A percentile compares a stretch with the other conserved stretches of the same genome.
These are phyloP conservation scores for western clawed frog (Xenopus tropicalis) DNA, from an alignment of 2,113 vertebrate genomes.

Conservation along the genomic window UCB_Xtro_10.0 CM004448.2:48480501-48481000, in stretches of 20 bases:
- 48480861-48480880: too few species aligned
- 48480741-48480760: constrained; percentile 44
- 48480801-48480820: not conserved
- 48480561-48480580: constrained; percentile 45
- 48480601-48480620: constrained; percentile 76
- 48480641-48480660: constrained; percentile 82
- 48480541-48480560: constrained; percentile 22
- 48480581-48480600: constrained; percentile 57
- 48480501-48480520: constrained; percentile 37
- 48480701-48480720: constrained; percentile 67
- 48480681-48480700: constrained; percentile 75
- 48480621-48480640: constrained; percentile 78
- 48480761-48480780: constrained; percentile 28
- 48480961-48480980: too few species aligned
- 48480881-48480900: too few species aligned
- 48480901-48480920: too few species aligned
- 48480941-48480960: too few species aligned
- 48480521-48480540: constrained; percentile 41
- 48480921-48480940: too few species aligned
- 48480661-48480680: constrained; percentile 77
- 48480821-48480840: not conserved
- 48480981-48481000: too few species aligned
- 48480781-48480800: not conserved
- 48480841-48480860: too few species aligned
- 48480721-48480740: constrained; percentile 58